Evolutionary conservation across 1,140 invertebrate species (phyloP), one percentile per base, ranked within the genome.

Genomic region (Phymorhynchus buccinoides): DNA sequence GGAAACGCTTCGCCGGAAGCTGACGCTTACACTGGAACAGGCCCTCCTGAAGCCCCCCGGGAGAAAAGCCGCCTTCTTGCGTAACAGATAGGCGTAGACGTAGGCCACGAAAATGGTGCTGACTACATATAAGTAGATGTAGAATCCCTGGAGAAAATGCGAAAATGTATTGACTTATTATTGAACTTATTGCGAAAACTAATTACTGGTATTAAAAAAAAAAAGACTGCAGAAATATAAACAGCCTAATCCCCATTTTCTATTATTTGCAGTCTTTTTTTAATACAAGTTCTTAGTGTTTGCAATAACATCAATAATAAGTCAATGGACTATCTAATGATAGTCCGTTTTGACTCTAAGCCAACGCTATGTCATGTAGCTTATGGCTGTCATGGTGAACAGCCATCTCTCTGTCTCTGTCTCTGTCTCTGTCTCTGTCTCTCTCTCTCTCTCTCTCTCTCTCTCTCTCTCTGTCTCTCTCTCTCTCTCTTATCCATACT

Each of bases 61-160:
- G 3, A n/a, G 32, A 39, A 75, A 75, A 16, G 37, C 22, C 16
- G 73, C 37, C 39, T 79, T 41, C 48, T 37, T 66, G 12, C 88
- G 75, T 37, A 99, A 95, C 86, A 99, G 95, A 95, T 98, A 99
- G 94, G 97, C 97, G 95, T 99, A 99, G 75, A 99, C 97, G 94
- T 99, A 99, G 88, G 98, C 94, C 89, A 99, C 95, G 95, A 99
- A 99, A 87, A 98, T 94, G 92, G 99, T 97, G 93, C 97, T 98
- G 93, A 96, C 96, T 88, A 97, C 96, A 93, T 99, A 99, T 78
- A 99, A 95, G 94, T 98, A 99, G 75, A 98, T 97, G 95, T 99
- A 99, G 95, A 99, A 98, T 84, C 96, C 97, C 96, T 99, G 94
- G 68, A 94, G n/a, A n/a, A n/a, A n/a, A n/a, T n/a, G n/a, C n/a